Evolutionary conservation across 2,888 invertebrate species (phyloP).

Genomic region (Stenurella melanura): DNA sequence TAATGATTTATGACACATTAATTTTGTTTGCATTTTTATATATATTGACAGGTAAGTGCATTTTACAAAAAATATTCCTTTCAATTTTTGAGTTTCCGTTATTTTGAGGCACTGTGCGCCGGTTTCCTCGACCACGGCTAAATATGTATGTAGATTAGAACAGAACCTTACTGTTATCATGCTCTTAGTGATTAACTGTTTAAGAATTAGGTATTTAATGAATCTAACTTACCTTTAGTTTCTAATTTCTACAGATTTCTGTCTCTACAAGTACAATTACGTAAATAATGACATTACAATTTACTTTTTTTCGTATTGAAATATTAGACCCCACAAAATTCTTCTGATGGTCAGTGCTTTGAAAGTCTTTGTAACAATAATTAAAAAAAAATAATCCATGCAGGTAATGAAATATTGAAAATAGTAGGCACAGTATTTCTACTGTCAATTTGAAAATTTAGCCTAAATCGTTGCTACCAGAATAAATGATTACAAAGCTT

Average conservation of each 20-base stretch:
- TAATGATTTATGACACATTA: conserved; percentile 1
- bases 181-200: too few species aligned
- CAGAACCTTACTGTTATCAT: too few species aligned
- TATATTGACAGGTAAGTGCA: conserved; percentile 9
- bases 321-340: not conserved
- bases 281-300: not conserved
- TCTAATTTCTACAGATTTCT: not conserved
- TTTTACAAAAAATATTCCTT: not conserved
- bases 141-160: too few species aligned
- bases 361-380: not conserved
- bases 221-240: too few species aligned
- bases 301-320: not conserved
- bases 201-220: too few species aligned
- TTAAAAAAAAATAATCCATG: not conserved
- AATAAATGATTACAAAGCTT: too few species aligned
- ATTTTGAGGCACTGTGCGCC: too few species aligned
- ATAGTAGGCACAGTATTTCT: too few species aligned
- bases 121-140: too few species aligned
- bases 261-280: not conserved
- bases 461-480: too few species aligned
- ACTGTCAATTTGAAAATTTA: too few species aligned
- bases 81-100: too few species aligned
- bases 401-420: not conserved
- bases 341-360: not conserved
- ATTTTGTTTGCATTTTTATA: not conserved